Base-by-base conservation (phyloP, 2,888 invertebrate genomes). In the Phortica magna region DNA sequence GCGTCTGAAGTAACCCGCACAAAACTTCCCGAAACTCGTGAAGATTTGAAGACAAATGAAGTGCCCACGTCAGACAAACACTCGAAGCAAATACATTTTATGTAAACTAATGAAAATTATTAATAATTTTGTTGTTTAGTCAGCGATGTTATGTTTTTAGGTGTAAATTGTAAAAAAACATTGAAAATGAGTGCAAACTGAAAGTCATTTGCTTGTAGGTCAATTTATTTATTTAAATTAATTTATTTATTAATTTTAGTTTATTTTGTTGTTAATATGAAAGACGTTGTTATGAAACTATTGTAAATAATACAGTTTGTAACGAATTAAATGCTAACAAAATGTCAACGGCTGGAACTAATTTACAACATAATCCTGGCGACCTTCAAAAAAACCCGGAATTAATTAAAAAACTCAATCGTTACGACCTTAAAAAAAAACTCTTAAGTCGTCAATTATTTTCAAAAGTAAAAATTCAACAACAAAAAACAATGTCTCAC, bases 201-300 rank as follows among this genome's bases (percentile, higher is more conserved):
- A 89, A 90, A 90, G 90, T 90, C 91, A 90, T 90, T 86, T 82
- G 77, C 76, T 78, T 77, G 65, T 82, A 81, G 79, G 71, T 81
- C 76, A 77, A 57, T 77, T 74, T 64, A 73, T 74, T 61, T 68
- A 43, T 53, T 73, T 74, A 67, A 74, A 59, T 57, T 75, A 74
- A 79, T 79, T 76, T 77, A 79, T 74, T 77, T 83, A 82, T 79
- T 82, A 81, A 78, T 80, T 83, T 80, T 80, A 78, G 68, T 76
- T 80, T 39, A 79, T 80, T 78, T 78, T 78, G 84, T 88, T 85
- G 82, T 84, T 88, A 86, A 88, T 85, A 31, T 48, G 74, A 73
- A 74, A 82, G 76, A 43, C 22, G 74, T 79, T 80, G 74, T 82
- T 80, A 71, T 82, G 78, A 80, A 61, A 76, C 31, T 67, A 12